Evolutionary conservation across 2,797 vertebrate genomes (phyloP).

Genomic region (Mionectes olivaceus): DNA sequence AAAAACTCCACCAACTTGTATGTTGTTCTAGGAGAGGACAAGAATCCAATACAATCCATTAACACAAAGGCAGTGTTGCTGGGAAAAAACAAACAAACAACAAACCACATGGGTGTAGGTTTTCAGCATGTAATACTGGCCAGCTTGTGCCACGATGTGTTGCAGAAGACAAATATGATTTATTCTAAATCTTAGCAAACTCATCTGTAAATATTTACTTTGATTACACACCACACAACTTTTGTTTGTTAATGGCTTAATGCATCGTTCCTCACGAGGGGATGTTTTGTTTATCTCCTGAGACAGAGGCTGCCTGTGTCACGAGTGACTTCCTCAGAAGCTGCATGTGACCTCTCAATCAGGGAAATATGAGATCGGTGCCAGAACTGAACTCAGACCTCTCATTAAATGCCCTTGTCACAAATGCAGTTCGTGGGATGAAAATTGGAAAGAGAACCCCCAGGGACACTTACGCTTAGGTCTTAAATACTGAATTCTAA

Average conservation of each 20-base stretch:
- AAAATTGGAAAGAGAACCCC: neutral
- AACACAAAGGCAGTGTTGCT: neutral
- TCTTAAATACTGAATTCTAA: neutral
- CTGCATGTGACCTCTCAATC: neutral
- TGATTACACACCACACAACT: neutral
- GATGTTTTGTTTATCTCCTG: neutral
- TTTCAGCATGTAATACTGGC: neutral
- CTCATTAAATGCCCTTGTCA: neutral
- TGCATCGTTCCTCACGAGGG: neutral
- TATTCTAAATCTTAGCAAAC: neutral
- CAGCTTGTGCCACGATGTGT: neutral
- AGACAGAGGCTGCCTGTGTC: neutral
- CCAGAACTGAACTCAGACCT: neutral
- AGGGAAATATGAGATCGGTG: neutral
- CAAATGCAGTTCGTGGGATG: neutral
- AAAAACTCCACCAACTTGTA: neutral
- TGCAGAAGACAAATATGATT: neutral
- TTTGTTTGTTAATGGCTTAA: slow-evolving; percentile 7
- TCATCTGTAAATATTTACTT: slow-evolving; percentile 11
- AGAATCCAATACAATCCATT: neutral
- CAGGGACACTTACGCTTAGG: neutral
- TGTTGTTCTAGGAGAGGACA: neutral
- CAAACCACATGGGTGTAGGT: neutral
- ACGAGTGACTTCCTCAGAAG: neutral
- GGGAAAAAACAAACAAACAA: no score